Evolutionary conservation across 2,113 vertebrate species (phyloP).

Genomic region (Paradisaea rubra): DNA sequence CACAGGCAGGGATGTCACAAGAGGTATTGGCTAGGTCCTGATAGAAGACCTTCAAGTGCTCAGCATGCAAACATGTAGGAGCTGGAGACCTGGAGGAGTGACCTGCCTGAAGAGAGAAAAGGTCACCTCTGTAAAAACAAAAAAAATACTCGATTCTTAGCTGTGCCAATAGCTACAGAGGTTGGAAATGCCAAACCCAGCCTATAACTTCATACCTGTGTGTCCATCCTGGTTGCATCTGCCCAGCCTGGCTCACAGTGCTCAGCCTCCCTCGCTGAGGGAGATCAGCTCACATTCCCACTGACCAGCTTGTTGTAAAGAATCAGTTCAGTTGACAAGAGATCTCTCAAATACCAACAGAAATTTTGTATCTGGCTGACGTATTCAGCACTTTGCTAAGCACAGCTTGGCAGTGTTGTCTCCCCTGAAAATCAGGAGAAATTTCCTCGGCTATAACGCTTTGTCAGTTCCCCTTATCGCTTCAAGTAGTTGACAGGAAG

Average conservation of each 20-base stretch:
- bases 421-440: not conserved
- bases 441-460: not conserved
- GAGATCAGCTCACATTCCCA: not conserved
- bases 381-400: not conserved
- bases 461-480: not conserved
- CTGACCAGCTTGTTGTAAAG: not conserved
- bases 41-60: not conserved
- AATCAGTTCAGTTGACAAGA: not conserved
- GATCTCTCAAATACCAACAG: not conserved
- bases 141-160: not conserved
- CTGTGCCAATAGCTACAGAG: not conserved
- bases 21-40: not conserved
- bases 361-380: not conserved
- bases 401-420: fast-evolving
- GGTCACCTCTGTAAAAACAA: not conserved
- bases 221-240: not conserved
- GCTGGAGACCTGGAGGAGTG: not conserved
- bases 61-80: not conserved
- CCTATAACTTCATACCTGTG: not conserved
- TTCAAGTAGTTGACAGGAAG: not conserved
- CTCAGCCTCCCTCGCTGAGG: not conserved
- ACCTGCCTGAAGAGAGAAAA: not conserved
- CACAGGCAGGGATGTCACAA: not conserved
- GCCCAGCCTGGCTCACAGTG: not conserved
- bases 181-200: not conserved